Conservation (phyloP, 92 coral and sea anemone genomes). For the Zoanthus solanderi region DNA sequence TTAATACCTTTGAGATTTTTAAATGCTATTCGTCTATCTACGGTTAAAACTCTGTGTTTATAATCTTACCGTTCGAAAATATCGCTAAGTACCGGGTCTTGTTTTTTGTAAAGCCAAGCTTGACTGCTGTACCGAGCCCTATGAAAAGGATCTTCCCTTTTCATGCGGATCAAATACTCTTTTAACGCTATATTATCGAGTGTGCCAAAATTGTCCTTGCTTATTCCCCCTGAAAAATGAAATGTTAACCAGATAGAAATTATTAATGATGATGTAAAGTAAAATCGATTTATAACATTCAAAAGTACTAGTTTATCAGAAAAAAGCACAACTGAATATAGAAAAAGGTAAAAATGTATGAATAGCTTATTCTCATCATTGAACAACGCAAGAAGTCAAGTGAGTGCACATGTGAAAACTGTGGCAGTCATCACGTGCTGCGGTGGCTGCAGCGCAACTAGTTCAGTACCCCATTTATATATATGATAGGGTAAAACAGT, state of each 20-base stretch:
- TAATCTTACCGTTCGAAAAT: conserved; percentile 28
- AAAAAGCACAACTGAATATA: no score
- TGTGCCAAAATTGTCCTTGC: conserved; percentile 8
- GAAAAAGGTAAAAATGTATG: no score
- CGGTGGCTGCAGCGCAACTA: no score
- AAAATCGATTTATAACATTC: no score
- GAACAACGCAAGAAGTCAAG: no score
- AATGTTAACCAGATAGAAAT: neutral
- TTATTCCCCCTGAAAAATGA: conserved; percentile 23
- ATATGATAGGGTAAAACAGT: no score
- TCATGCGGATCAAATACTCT: conserved; percentile 10
- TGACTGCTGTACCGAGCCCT: conserved; percentile 25
- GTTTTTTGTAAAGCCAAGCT: conserved; percentile 24
- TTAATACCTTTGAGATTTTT: neutral
- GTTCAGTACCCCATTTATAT: no score
- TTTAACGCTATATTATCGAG: conserved; percentile 19
- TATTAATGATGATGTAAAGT: no score
- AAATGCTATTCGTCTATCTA: neutral
- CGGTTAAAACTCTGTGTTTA: neutral
- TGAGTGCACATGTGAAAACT: no score
- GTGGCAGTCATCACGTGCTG: no score
- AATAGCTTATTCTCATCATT: no score
- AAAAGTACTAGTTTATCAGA: no score
- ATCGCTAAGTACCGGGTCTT: conserved; percentile 10
- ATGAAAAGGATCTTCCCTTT: neutral